A percentile compares a stretch with the other conserved stretches of the same genome.
These are phyloP conservation scores for Trissolcus brochymenae DNA, from an alignment of 2,888 invertebrate genomes.

Conservation along the genomic window DNA sequence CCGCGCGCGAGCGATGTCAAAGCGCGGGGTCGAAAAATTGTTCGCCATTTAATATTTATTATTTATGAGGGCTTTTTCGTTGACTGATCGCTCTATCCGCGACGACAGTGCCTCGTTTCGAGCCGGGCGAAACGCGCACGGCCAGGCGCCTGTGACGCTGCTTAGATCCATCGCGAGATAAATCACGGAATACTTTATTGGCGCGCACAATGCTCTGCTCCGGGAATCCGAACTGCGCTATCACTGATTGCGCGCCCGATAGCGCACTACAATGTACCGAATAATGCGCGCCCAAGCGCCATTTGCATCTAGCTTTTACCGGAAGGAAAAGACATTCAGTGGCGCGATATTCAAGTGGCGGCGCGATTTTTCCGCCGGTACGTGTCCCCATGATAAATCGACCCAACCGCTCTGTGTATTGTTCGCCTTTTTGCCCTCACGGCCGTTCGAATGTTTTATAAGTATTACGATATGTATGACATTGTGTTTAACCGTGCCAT, in stretches of 20 bases:
- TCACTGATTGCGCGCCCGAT: constrained; percentile 50
- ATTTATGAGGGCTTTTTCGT: constrained; percentile 43
- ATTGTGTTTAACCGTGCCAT: neutral
- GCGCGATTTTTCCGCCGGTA: constrained; percentile 22
- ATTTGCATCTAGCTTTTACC: constrained; percentile 46
- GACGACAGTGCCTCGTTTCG: constrained; percentile 9
- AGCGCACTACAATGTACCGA: constrained; percentile 31
- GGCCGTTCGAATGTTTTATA: constrained; percentile 2
- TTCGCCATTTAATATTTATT: constrained; percentile 19
- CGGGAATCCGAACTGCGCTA: constrained; percentile 49
- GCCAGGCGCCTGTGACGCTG: constrained; percentile 19
- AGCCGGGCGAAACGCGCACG: constrained; percentile 9
- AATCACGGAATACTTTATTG: constrained; percentile 56
- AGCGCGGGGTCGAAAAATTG: constrained; percentile 38
- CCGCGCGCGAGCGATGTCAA: constrained; percentile 42
- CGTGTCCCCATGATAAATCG: constrained; percentile 25
- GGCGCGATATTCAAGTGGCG: constrained; percentile 19
- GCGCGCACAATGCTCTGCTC: constrained; percentile 51
- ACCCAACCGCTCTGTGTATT: constrained; percentile 8
- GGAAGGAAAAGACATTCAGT: constrained; percentile 35
- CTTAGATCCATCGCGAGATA: constrained; percentile 55
- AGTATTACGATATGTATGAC: constrained; percentile 6
- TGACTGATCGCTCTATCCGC: constrained; percentile 55
- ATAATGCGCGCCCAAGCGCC: constrained; percentile 37
- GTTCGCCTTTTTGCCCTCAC: constrained; percentile 10